Conservation (phyloP, 2,797 vertebrate species). For the Cirrhinus molitorella region DNA sequence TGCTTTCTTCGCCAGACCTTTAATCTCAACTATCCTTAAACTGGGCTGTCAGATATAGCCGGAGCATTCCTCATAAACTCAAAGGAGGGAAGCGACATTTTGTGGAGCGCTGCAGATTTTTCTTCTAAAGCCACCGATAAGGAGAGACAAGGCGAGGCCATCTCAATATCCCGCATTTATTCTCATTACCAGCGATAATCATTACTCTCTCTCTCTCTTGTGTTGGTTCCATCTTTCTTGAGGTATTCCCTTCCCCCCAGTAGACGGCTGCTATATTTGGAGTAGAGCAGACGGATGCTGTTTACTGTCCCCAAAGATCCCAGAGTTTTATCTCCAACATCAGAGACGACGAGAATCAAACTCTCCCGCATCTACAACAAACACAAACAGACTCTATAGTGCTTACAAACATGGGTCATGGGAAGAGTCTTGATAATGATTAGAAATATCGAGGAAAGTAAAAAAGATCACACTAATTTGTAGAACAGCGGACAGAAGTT, state of each 20-base stretch:
- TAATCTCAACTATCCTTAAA: slow-evolving; percentile 55
- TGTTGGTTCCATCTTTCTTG: slow-evolving; percentile 28
- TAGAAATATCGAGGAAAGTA: neutral
- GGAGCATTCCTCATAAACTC: slow-evolving; percentile 34
- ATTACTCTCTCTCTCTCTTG: slow-evolving; percentile 38
- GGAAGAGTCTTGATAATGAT: slow-evolving; percentile 2
- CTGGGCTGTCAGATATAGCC: slow-evolving; percentile 24
- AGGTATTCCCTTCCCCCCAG: slow-evolving; percentile 37
- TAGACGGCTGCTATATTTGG: slow-evolving; percentile 45
- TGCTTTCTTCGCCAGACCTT: slow-evolving; percentile 56
- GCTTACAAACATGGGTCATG: slow-evolving; percentile 13
- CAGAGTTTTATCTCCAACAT: slow-evolving; percentile 42
- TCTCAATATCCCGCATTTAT: slow-evolving; percentile 55
- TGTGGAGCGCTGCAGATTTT: slow-evolving; percentile 47
- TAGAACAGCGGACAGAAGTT: neutral
- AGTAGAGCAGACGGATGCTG: slow-evolving; percentile 47
- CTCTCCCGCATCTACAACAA: neutral
- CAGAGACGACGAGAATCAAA: slow-evolving; percentile 25
- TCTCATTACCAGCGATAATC: slow-evolving; percentile 60
- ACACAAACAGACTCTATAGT: slow-evolving; percentile 6
- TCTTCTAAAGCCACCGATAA: slow-evolving; percentile 48
- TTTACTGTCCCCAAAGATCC: slow-evolving; percentile 42
- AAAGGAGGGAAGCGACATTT: slow-evolving; percentile 27
- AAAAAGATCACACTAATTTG: slow-evolving; percentile 7
- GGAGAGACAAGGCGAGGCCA: slow-evolving; percentile 44